phyloP scores from a whole-genome alignment of 2,113 vertebrate species.

The Hippocampus barbouri region DNA sequence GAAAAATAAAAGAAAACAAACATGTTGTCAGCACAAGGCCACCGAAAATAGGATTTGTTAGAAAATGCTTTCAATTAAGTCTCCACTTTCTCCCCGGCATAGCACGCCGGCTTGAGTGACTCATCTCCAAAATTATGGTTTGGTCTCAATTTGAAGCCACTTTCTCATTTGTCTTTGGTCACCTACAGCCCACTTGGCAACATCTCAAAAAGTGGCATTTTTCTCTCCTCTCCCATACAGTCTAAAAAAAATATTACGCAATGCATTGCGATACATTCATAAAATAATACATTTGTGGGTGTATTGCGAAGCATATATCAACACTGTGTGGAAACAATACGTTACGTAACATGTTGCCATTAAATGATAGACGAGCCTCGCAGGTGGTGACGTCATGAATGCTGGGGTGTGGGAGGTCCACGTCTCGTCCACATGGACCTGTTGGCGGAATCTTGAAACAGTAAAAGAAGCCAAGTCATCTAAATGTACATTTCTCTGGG shows the following conservation, averaged over 20 bases:
- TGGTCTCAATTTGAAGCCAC: not conserved
- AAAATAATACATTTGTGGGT: constrained; percentile 62
- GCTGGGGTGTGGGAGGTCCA: not conserved
- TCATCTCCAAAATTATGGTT: not conserved
- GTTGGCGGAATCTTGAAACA: too few species aligned
- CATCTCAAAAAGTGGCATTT: constrained; percentile 14
- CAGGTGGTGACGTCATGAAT: constrained; percentile 4
- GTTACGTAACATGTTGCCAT: constrained; percentile 46
- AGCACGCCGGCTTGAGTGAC: not conserved
- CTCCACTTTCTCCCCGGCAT: not conserved
- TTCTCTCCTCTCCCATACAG: not conserved
- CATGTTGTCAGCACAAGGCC: not conserved
- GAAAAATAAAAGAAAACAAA: constrained; percentile 4
- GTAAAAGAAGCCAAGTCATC: too few species aligned
- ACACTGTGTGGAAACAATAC: constrained; percentile 42
- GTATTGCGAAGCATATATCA: constrained; percentile 46
- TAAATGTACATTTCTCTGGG: too few species aligned
- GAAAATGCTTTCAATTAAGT: constrained; percentile 2
- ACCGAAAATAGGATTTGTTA: not conserved
- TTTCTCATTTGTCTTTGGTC: constrained; percentile 11
- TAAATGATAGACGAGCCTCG: constrained; percentile 20
- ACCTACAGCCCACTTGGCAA: constrained; percentile 15
- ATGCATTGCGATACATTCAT: constrained; percentile 60
- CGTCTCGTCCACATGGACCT: too few species aligned
- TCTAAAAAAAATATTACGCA: constrained; percentile 56